phyloP scores from a whole-genome alignment of 2,797 vertebrate genomes.

The Arrhamphus sclerolepis region DNA sequence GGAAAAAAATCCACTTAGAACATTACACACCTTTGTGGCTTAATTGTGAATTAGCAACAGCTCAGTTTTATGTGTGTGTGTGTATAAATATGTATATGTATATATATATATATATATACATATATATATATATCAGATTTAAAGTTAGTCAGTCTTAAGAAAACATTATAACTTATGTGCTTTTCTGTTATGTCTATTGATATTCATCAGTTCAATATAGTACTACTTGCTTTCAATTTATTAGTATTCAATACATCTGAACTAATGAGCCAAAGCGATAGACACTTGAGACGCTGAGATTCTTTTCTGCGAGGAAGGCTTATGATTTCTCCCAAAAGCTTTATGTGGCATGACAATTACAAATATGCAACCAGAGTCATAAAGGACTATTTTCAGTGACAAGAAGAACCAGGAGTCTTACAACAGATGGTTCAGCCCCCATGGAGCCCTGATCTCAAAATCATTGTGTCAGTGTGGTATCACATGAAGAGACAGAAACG shows the following conservation, averaged over 20 bases:
- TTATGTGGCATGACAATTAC: background rate
- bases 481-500: constrained; percentile 12
- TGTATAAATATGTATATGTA: too few relatives aligned
- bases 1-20: background rate
- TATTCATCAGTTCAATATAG: too few relatives aligned
- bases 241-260: too few relatives aligned
- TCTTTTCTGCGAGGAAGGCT: background rate
- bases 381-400: constrained; percentile 16
- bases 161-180: too few relatives aligned
- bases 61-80: too few relatives aligned
- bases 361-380: constrained; percentile 8
- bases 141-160: too few relatives aligned
- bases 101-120: too few relatives aligned
- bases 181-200: too few relatives aligned
- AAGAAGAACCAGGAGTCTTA: constrained; percentile 18
- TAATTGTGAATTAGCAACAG: background rate
- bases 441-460: constrained; percentile 23
- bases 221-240: too few relatives aligned
- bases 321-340: constrained; percentile 1
- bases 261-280: too few relatives aligned
- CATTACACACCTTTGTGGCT: background rate
- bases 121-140: too few relatives aligned
- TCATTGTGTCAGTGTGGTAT: constrained; percentile 19
- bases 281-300: too few relatives aligned
- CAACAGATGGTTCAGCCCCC: constrained; percentile 33